Conservation (phyloP, 2,888 invertebrate species). For the Aquatica leii region DNA sequence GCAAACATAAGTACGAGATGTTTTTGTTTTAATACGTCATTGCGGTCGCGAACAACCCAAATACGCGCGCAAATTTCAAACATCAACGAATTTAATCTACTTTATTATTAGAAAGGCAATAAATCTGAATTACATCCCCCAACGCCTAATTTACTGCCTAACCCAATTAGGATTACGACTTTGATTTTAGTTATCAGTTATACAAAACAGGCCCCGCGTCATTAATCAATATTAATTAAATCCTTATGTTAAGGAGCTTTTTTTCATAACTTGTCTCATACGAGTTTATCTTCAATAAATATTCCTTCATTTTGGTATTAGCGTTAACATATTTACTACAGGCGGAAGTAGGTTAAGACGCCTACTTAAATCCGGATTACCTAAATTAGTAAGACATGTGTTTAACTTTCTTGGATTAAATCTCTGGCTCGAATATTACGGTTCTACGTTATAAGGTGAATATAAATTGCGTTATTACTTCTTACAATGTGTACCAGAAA, state of each 20-base stretch:
- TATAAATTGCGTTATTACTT: slow-evolving; percentile 7
- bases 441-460: not conserved
- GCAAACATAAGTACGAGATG: too few relatives aligned
- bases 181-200: slow-evolving; percentile 35
- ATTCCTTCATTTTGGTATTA: not conserved
- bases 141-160: slow-evolving; percentile 39
- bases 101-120: slow-evolving; percentile 33
- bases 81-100: slow-evolving; percentile 29
- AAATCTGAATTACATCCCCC: slow-evolving; percentile 37
- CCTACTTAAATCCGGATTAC: slow-evolving; percentile 33
- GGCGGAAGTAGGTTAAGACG: slow-evolving; percentile 28
- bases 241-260: not conserved
- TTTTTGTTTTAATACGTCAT: too few relatives aligned
- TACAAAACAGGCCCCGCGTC: slow-evolving; percentile 11
- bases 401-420: slow-evolving; percentile 35
- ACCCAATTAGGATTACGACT: slow-evolving; percentile 31
- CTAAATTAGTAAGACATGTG: slow-evolving; percentile 36
- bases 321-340: not conserved
- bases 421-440: slow-evolving; percentile 21
- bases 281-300: slow-evolving; percentile 2
- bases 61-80: not conserved
- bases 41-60: too few relatives aligned
- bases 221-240: slow-evolving; percentile 12
- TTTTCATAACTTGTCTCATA: not conserved
- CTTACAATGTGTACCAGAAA: too few relatives aligned